Percentiles rank a stretch among this genome's conserved stretches.
These are phyloP conservation scores for Cyanoramphus novaezelandiae DNA, from an alignment of 2,113 vertebrate genomes.

Conservation along the genomic window DNA sequence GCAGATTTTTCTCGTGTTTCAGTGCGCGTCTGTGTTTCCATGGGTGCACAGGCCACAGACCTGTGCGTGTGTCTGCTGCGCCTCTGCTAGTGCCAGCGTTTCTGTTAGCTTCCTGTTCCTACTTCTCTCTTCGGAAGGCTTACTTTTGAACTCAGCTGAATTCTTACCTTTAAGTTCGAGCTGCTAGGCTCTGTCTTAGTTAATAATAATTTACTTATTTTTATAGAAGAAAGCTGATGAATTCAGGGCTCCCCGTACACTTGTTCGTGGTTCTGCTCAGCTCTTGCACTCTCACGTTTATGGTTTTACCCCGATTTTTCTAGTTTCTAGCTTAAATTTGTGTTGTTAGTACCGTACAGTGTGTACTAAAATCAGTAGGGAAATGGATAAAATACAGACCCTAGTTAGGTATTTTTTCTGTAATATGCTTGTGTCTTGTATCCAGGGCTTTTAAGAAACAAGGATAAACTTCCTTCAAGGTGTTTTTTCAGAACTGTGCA, in stretches of 20 bases:
- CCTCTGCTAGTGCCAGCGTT: rapidly evolving
- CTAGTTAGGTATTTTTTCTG: neutral
- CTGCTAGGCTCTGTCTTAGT: neutral
- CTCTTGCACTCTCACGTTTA: rapidly evolving
- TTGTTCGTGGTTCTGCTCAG: rapidly evolving
- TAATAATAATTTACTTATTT: neutral
- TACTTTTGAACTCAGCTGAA: rapidly evolving
- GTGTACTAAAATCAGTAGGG: neutral
- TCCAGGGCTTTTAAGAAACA: neutral
- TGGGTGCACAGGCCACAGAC: rapidly evolving
- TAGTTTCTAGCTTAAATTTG: neutral
- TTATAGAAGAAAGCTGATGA: rapidly evolving
- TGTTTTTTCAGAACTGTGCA: neutral
- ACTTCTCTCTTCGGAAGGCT: rapidly evolving
- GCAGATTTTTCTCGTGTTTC: neutral
- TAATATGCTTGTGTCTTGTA: rapidly evolving
- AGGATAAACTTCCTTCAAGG: rapidly evolving
- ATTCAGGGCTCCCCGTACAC: rapidly evolving
- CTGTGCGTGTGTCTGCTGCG: neutral
- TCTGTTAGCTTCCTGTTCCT: neutral
- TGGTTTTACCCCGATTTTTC: neutral
- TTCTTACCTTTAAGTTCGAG: rapidly evolving
- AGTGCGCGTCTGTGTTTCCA: rapidly evolving
- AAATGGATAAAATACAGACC: neutral
- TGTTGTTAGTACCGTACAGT: rapidly evolving